phyloP scores from a whole-genome alignment of 2,888 invertebrate genomes.

The Neuroscelio doddi region DNA sequence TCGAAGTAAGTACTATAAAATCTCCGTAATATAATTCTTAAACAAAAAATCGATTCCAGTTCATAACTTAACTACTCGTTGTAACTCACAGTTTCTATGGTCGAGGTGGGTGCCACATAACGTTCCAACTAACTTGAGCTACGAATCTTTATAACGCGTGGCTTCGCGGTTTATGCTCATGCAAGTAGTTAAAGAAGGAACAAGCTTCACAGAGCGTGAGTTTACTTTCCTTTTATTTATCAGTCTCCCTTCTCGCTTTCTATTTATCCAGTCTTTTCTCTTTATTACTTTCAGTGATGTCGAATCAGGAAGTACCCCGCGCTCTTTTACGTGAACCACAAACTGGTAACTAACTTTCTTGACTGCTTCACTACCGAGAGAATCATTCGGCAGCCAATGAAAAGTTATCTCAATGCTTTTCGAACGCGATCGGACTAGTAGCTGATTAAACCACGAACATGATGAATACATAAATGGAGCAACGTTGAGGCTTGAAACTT shows the following conservation, averaged over 20 bases:
- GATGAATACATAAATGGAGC: constrained; percentile 60
- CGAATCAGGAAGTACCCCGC: too few relatives aligned
- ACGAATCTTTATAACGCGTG: background rate
- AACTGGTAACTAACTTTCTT: constrained; percentile 51
- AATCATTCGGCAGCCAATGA: constrained; percentile 36
- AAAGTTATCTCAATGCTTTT: constrained; percentile 47
- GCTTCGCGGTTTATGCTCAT: constrained; percentile 3
- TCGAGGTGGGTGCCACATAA: background rate
- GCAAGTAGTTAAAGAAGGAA: background rate
- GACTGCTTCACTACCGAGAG: constrained; percentile 20
- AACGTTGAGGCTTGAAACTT: constrained; percentile 48
- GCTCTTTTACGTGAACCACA: too few relatives aligned
- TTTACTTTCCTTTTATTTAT: constrained; percentile 32
- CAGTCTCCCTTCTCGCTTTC: background rate
- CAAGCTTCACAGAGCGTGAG: constrained; percentile 7
- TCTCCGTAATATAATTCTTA: background rate
- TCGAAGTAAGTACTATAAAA: too few relatives aligned
- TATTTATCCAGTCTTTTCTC: constrained; percentile 10
- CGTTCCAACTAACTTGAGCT: constrained; percentile 2
- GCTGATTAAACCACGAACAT: constrained; percentile 65
- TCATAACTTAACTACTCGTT: constrained; percentile 1
- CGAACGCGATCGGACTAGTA: constrained; percentile 55
- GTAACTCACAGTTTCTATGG: background rate
- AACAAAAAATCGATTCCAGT: constrained; percentile 29
- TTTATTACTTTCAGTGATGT: too few relatives aligned